phyloP scores from a whole-genome alignment of 2,888 invertebrate genomes.

The Hipparchia sbordonii region DNA sequence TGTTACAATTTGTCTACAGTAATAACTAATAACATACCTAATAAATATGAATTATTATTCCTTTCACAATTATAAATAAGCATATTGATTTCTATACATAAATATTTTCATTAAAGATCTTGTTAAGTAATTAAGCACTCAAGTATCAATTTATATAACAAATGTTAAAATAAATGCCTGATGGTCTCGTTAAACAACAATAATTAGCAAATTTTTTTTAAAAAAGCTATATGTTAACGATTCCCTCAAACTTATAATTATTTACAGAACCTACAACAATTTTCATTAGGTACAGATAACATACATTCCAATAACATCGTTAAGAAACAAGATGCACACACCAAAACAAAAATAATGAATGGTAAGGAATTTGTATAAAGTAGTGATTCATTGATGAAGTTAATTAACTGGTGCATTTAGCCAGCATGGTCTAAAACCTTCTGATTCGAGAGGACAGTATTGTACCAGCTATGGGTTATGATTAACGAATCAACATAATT shows the following conservation, averaged over 20 bases:
- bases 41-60: not conserved
- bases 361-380: no score
- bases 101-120: not conserved
- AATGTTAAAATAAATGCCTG: not conserved
- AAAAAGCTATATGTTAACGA: not conserved
- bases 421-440: no score
- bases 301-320: not conserved
- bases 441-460: no score
- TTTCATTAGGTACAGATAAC: not conserved
- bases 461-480: no score
- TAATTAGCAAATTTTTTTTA: no score
- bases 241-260: not conserved
- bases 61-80: no score
- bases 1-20: no score
- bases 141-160: not conserved
- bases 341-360: no score
- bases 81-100: not conserved
- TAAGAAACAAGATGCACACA: not conserved
- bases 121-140: conserved; percentile 4
- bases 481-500: no score
- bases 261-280: not conserved
- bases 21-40: no score
- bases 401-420: no score
- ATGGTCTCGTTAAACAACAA: not conserved
- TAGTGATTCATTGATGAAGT: no score